Evolutionary conservation across 2,797 vertebrate species (phyloP), one percentile per base, ranked within the genome.

Genomic region (Alauda arvensis): DNA sequence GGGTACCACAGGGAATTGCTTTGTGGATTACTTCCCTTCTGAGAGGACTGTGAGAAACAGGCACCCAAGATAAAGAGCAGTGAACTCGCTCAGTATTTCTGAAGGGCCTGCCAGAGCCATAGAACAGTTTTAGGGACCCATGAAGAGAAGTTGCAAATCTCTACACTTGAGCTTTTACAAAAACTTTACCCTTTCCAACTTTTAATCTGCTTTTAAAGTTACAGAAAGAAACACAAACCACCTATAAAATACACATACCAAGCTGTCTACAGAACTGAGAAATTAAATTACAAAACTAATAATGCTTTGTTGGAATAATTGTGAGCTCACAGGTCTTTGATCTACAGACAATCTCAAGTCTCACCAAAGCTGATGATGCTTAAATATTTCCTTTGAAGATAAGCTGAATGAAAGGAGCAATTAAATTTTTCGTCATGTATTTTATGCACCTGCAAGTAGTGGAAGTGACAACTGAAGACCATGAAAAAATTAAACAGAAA

Each of bases 371-470:
- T 57, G 33, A 34, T 51, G 71, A 81, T 69, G 39, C 56, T 91
- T 88, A 91, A 91, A 49, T 18, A 74, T 74, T 91, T 23, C 39
- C 70, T 92, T 83, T 91, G 84, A 93, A 91, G 79, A 52, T 83
- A 78, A 87, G 26, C 31, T 87, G 57, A 81, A 28, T 72, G 34
- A 68, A 93, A 91, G 39, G 53, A 89, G 61, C 65, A 93, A 74
- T 90, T 90, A 89, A 74, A 45, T 55, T 26, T 48, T 87, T 83
- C 43, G 82, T 88, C 62, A 14, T 39, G 31, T 80, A 49, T 80
- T 77, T 85, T 61, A 59, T 55, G 31, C 66, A 77, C 33, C 43
- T 83, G 43, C 20, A 87, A 80, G 59, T 61, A 89, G 57, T 60
- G 7, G 39, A 87, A 81, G 23, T 39, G 48, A 49, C 15, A 66